These are phyloP conservation scores for Eremobia ochroleuca DNA, from an alignment of 2,888 invertebrate genomes.

Conservation along the genomic window DNA sequence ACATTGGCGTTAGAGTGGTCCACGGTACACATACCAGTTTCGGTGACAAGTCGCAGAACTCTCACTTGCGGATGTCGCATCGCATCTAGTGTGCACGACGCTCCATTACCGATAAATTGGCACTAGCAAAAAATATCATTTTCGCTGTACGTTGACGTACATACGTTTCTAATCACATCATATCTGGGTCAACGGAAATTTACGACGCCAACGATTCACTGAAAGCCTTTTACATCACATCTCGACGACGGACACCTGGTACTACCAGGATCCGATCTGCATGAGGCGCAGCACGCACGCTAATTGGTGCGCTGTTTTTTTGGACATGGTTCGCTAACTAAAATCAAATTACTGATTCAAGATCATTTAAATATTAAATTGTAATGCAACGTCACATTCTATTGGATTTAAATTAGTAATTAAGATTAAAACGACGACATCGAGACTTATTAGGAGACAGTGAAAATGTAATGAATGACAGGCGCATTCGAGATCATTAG, in stretches of 20 bases:
- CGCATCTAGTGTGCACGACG: conserved; percentile 84
- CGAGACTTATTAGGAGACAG: conserved; percentile 82
- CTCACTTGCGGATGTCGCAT: conserved; percentile 89
- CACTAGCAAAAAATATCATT: conserved; percentile 88
- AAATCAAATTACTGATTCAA: conserved; percentile 75
- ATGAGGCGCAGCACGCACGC: conserved; percentile 75
- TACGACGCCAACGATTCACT: conserved; percentile 85
- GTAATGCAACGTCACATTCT: conserved; percentile 81
- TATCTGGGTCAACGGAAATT: conserved; percentile 90
- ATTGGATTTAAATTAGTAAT: conserved; percentile 83
- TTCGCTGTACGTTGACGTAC: conserved; percentile 82
- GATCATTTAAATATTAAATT: conserved; percentile 78
- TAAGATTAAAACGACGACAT: conserved; percentile 82
- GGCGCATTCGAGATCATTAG: conserved; percentile 81
- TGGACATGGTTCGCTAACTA: conserved; percentile 77
- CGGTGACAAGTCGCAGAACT: conserved; percentile 89
- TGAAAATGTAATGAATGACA: conserved; percentile 85
- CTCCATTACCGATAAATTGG: conserved; percentile 87
- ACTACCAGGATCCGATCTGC: conserved; percentile 88
- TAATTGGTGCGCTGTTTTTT: conserved; percentile 80
- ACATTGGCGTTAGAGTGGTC: conserved; percentile 79
- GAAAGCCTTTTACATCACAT: conserved; percentile 90
- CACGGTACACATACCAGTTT: conserved; percentile 87
- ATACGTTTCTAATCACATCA: conserved; percentile 89
- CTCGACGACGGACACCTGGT: conserved; percentile 80